Base-by-base conservation (phyloP, 2,888 invertebrate genomes). In the Drosophila sordidapex region DNA sequence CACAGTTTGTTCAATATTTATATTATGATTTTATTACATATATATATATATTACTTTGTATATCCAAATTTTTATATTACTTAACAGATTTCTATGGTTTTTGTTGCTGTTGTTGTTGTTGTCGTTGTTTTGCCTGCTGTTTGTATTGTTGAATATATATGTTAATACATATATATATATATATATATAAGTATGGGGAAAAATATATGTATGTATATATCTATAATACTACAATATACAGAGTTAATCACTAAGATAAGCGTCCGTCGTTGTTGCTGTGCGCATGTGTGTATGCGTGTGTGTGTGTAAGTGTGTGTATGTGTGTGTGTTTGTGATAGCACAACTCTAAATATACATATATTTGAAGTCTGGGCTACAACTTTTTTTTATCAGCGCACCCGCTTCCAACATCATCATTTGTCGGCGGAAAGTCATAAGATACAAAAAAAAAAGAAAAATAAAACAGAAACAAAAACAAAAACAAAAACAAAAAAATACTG, bases 241-340 rank as follows among this genome's bases (percentile, higher is more conserved):
- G 70, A 76, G 70, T 83, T 85, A 77, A 83, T 64, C 81, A 77
- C 77, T 74, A 69, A 82, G 86, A 88, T 88, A 83, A 86, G 81
- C 68, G 64, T 61, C 35, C 65, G 51, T 31, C 33, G 38, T 71
- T 57, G 56, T 52, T 61, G 64, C 59, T 31, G 60, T 35, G 29
- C 35, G 40, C 38, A n/a, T 27, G 51, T 43, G 2, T 43, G 27
- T 29, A 2, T 70, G 11, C 2, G 2, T 18, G 18, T 36, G 27
- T 18, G 15, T 21, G 0, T 36, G 27, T 18, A 4, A 2, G 7
- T 33, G 15, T 21, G 21, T 43, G 35, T 52, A 25, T 18, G 4
- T 36, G 11, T 36, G 25, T 18, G 10, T 54, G 36, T 27, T 38
- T 54, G 33, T 66, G 74, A 74, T 74, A 74, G 62, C 51, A 57